Evolutionary conservation across 2,113 vertebrate genomes (phyloP).

Genomic region (Pomatorhinus ruficollis): DNA sequence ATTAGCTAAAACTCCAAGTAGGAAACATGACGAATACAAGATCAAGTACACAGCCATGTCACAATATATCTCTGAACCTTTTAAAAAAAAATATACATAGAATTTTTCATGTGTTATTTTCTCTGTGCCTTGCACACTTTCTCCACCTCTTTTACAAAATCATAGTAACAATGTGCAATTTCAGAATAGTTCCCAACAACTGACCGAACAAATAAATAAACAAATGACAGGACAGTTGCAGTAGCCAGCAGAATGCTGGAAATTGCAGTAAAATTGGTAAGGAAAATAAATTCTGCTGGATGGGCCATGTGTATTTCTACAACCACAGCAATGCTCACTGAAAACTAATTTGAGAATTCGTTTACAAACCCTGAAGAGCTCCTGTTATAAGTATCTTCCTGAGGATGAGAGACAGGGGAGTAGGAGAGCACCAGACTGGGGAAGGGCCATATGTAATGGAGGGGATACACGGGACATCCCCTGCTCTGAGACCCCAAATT

Average conservation of each 20-base stretch:
- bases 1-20: slow-evolving; percentile 71
- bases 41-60: slow-evolving; percentile 66
- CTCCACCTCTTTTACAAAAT: slow-evolving; percentile 11
- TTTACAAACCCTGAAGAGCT: background rate
- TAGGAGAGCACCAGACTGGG: background rate
- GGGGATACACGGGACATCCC: background rate
- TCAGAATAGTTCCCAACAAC: background rate
- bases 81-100: slow-evolving; percentile 44
- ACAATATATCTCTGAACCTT: slow-evolving; percentile 60
- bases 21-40: slow-evolving; percentile 72
- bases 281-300: background rate
- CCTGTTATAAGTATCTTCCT: background rate
- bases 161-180: slow-evolving; percentile 14
- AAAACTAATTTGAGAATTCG: background rate
- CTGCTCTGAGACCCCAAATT: background rate
- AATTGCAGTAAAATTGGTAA: background rate
- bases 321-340: background rate
- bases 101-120: background rate
- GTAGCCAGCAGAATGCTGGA: background rate
- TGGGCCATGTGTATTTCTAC: background rate
- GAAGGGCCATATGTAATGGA: background rate
- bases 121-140: background rate
- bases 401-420: background rate
- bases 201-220: slow-evolving; percentile 13
- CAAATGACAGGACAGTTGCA: background rate